Evolutionary conservation across 2,797 vertebrate genomes (phyloP), one percentile per base, ranked within the genome.

Genomic region (Myiotriccus ornatus): DNA sequence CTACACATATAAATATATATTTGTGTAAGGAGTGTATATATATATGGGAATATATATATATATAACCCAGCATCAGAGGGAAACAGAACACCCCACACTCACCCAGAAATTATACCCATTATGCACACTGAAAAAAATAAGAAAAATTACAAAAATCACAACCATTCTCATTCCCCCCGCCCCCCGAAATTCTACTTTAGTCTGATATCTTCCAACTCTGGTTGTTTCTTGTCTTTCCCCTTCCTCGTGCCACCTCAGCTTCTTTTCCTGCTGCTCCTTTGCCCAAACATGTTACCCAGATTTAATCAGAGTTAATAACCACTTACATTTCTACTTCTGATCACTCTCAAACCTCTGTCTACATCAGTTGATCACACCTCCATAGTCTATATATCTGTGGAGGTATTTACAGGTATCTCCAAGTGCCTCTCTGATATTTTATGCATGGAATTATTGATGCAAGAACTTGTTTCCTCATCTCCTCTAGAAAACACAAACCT

Each of bases 1-100:
- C 25, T 9, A 10, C 2, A 0, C 15, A 2, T 5, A 4, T 4
- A 15, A 2, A 1, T 12, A 3, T 4, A 4, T 4, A 23, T 46
- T 46, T 46, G 44, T 46, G 22, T 23, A 13, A 23, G 22, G 46
- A 22, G 21, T 34, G 1, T 19, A 8, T 19, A 4, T n/a, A n/a
- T n/a, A n/a, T n/a, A n/a, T n/a, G n/a, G n/a, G n/a, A n/a, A n/a
- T 6, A 5, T 4, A 9, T 14, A 4, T 19, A n/a, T 13, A 20
- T 16, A 41, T 6, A 41, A 39, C 12, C 16, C 12, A 12, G 8
- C 18, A 21, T 22, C 27, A 53, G 50, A 22, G 37, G 53, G 35
- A 57, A 53, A 49, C 18, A 27, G 7, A 55, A 25, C 5, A 12
- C 49, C 46, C 21, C 3, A 1, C 7, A 82, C 7, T 47, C 75